Conservation (phyloP, 2,113 vertebrate species). For the Perca schrenkii region DNA sequence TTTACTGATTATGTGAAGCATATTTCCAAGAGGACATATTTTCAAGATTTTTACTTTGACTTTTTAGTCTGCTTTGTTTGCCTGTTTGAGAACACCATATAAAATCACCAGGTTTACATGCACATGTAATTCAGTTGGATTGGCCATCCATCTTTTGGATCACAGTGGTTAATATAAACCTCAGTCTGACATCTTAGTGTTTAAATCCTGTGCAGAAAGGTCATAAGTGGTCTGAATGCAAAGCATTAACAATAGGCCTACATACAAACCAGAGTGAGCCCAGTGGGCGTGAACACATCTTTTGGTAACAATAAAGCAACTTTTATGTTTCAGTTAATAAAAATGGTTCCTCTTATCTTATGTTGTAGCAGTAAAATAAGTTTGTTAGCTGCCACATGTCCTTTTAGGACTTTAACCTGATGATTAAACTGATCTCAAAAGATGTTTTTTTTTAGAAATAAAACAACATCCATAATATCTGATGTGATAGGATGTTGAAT, state of each 20-base stretch:
- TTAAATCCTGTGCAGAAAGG: not conserved
- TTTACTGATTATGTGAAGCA: not conserved
- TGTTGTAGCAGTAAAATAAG: not conserved
- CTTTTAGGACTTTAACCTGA: not conserved
- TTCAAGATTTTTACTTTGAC: not conserved
- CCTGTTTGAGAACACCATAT: not conserved
- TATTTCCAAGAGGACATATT: too few species aligned
- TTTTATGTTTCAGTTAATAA: not conserved
- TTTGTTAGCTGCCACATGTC: not conserved
- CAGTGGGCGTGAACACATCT: not conserved
- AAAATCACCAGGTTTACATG: conserved; percentile 8
- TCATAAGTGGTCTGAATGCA: not conserved
- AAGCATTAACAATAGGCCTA: not conserved
- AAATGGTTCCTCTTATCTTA: not conserved
- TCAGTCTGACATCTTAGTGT: not conserved
- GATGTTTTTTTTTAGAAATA: too few species aligned
- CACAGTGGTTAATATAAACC: not conserved
- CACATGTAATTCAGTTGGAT: not conserved
- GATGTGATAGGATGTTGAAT: too few species aligned
- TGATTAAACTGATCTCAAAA: not conserved
- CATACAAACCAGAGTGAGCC: not conserved
- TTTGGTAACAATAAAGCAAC: not conserved
- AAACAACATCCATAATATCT: too few species aligned
- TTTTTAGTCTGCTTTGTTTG: not conserved
- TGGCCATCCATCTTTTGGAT: not conserved